Conservation (phyloP, 2,888 invertebrate genomes). For the Drosophila nr. medialis region DNA sequence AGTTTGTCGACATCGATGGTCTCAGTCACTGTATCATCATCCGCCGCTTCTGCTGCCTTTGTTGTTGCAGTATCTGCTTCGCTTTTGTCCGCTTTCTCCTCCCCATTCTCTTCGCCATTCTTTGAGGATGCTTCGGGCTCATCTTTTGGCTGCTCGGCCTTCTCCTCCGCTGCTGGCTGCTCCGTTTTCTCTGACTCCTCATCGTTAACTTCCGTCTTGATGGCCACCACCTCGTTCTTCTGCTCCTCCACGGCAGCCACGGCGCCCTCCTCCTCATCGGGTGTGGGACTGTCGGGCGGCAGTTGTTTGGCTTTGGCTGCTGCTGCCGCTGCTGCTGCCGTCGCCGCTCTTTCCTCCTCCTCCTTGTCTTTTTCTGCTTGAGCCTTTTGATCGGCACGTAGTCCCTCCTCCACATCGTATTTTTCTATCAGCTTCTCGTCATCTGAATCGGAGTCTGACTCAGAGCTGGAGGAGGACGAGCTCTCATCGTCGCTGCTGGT, state of each 20-base stretch:
- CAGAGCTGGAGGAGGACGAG: slow-evolving; percentile 77
- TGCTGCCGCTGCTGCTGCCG: slow-evolving; percentile 1
- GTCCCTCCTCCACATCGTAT: slow-evolving; percentile 75
- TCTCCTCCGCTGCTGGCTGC: slow-evolving; percentile 51
- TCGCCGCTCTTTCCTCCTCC: neutral
- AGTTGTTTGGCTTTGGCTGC: slow-evolving; percentile 27
- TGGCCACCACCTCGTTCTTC: slow-evolving; percentile 36
- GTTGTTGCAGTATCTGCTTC: slow-evolving; percentile 20
- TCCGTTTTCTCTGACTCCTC: slow-evolving; percentile 16
- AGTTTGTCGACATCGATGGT: slow-evolving; percentile 85
- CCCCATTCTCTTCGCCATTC: slow-evolving; percentile 55
- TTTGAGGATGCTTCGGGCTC: slow-evolving; percentile 10
- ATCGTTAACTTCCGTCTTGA: slow-evolving; percentile 42
- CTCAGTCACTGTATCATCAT: slow-evolving; percentile 50
- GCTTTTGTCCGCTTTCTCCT: slow-evolving; percentile 16
- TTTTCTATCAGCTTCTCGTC: slow-evolving; percentile 83
- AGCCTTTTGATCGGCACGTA: slow-evolving; percentile 68
- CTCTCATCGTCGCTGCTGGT: slow-evolving; percentile 75
- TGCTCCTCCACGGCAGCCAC: slow-evolving; percentile 15
- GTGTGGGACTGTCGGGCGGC: slow-evolving; percentile 55
- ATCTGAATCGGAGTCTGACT: slow-evolving; percentile 72
- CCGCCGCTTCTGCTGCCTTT: slow-evolving; percentile 53
- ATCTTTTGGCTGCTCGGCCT: slow-evolving; percentile 34
- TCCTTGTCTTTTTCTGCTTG: slow-evolving; percentile 54
- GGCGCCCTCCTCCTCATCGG: slow-evolving; percentile 61